Base-by-base conservation (phyloP, 2,113 vertebrate genomes). In the Australoheros scitulus region DNA sequence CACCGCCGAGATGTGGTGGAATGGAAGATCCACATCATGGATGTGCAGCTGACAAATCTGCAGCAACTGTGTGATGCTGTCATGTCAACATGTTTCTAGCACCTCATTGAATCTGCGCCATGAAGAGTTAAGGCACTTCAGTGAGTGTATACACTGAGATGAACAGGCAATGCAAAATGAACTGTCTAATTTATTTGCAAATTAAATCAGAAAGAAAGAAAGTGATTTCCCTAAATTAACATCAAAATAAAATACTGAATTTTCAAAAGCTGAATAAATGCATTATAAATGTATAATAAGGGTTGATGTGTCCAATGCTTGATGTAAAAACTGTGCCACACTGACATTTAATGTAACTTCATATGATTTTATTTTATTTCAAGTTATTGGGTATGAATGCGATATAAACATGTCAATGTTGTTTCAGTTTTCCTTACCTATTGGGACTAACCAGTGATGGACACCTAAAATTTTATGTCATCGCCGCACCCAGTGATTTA, bases 281-380 rank as follows among this genome's bases (percentile, higher is more conserved):
- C 22, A 77, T 77, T 18, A 61, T 17, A 55, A 61, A 61, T 64
- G 47, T 17, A n/a, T 58, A 22, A 55, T 38, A 17, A 61, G 11
- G 17, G 18, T 80, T 6, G 50, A 13, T 52, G 43, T 72, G 2
- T 20, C 24, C 2, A 72, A 47, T 52, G 43, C 65, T 72, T 20
- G 9, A 72, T 72, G 50, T 32, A 72, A 52, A 32, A 3, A 26
- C 26, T 32, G 65, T 70, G 65, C 18, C 63, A 50, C 65, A 64
- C 22, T 77, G 70, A 82, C 32, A 65, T 79, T 77, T 82, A 34
- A 77, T 89, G 41, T 58, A 41, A 29, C 24, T 55, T 70, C 57
- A 70, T 65, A 52, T 68, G 47, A 85, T 63, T 57, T 50, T 82
- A 18, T 80, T 24, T 74, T 58, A 86, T 77, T 74, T 74, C 24